Conservation (phyloP, 2,113 vertebrate genomes). For the Promerops cafer region DNA sequence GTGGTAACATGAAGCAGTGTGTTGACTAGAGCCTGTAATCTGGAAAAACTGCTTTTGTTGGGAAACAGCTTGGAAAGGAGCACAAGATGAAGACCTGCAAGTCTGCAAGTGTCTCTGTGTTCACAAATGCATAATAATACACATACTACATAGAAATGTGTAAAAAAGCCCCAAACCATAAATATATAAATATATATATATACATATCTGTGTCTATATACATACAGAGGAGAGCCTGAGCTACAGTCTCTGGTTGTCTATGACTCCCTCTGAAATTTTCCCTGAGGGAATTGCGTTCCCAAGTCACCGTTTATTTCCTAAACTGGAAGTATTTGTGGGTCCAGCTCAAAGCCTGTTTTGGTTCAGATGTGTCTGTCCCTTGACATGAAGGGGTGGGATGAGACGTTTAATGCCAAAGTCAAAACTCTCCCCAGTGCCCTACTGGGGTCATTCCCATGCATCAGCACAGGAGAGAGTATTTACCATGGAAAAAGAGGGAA, state of each 20-base stretch:
- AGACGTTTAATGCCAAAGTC: neutral
- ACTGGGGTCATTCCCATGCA: neutral
- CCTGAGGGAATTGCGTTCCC: neutral
- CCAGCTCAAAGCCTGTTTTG: neutral
- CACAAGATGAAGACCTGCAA: neutral
- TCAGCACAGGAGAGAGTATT: neutral
- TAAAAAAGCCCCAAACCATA: neutral
- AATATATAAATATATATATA: neutral
- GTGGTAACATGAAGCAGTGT: neutral
- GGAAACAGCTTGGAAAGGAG: neutral
- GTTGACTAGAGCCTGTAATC: neutral
- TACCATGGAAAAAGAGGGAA: neutral
- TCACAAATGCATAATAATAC: neutral
- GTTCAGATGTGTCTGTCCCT: neutral
- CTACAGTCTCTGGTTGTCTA: neutral
- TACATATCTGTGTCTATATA: neutral
- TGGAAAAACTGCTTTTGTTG: neutral
- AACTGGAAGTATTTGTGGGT: neutral
- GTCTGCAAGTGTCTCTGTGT: neutral
- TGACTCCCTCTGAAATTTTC: neutral
- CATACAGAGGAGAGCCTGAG: neutral
- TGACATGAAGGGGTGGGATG: neutral
- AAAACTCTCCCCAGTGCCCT: neutral
- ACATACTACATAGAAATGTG: neutral
- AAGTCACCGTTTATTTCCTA: neutral